Conservation (phyloP, 1,140 invertebrate genomes). For the Kradibia gibbosae region DNA sequence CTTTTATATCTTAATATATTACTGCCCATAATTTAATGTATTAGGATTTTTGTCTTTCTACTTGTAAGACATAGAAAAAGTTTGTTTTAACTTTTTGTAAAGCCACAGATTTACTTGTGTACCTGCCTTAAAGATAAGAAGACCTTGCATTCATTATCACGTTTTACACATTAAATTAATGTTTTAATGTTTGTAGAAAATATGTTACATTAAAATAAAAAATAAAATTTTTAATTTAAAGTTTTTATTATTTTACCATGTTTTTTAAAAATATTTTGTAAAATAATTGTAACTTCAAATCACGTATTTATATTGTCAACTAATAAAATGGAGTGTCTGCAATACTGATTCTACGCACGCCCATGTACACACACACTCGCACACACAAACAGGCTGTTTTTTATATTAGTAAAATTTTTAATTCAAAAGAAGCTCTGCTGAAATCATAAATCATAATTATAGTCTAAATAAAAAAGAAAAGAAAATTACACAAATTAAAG, state of each 20-base stretch:
- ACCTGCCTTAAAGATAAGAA: slow-evolving; percentile 10
- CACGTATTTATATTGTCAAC: slow-evolving; percentile 2
- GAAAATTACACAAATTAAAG: no score
- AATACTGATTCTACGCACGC: neutral
- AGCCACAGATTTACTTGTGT: neutral
- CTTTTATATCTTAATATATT: neutral
- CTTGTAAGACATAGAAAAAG: neutral
- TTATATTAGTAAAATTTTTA: no score
- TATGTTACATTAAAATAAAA: slow-evolving; percentile 8
- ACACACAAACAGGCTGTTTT: no score
- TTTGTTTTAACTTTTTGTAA: slow-evolving; percentile 8
- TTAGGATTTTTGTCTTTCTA: neutral
- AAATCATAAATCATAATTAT: no score
- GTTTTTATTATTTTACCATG: slow-evolving; percentile 14
- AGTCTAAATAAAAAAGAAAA: no score
- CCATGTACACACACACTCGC: no score
- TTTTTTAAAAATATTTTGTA: slow-evolving; percentile 18
- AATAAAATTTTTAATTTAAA: slow-evolving; percentile 18
- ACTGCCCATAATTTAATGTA: neutral
- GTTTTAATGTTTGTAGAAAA: slow-evolving; percentile 12
- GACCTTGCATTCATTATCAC: slow-evolving; percentile 25
- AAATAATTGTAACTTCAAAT: slow-evolving; percentile 5
- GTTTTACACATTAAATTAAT: slow-evolving; percentile 14
- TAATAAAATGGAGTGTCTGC: neutral
- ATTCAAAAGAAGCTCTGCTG: no score